Evolutionary conservation across 2,888 invertebrate genomes (phyloP).

Genomic region (Cactoblastis cactorum): DNA sequence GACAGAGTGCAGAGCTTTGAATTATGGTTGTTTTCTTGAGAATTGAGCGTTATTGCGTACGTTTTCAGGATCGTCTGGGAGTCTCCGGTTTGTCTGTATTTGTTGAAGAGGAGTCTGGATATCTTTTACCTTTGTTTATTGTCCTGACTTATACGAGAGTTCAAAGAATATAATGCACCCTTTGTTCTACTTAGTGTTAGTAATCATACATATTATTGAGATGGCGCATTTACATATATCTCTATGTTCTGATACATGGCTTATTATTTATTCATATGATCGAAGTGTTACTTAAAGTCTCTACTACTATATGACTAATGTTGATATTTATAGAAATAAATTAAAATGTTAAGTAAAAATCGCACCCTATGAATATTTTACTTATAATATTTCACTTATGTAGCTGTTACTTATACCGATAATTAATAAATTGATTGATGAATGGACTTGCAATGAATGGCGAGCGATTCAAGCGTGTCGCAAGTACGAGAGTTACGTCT

Average conservation of each 20-base stretch:
- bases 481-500: constrained; percentile 21
- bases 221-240: too few relatives aligned
- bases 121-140: constrained; percentile 46
- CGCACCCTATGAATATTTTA: too few relatives aligned
- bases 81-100: constrained; percentile 39
- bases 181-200: neutral
- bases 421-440: neutral
- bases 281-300: too few relatives aligned
- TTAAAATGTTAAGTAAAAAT: too few relatives aligned
- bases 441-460: constrained; percentile 12
- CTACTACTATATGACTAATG: too few relatives aligned
- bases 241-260: too few relatives aligned
- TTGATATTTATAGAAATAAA: too few relatives aligned
- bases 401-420: neutral
- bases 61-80: constrained; percentile 30
- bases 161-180: constrained; percentile 9
- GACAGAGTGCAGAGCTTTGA: constrained; percentile 72
- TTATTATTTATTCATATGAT: too few relatives aligned
- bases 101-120: constrained; percentile 54
- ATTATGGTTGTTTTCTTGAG: constrained; percentile 75
- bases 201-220: neutral
- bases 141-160: constrained; percentile 37
- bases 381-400: neutral
- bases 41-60: constrained; percentile 74
- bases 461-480: constrained; percentile 21